Evolutionary conservation across 2,888 invertebrate species (phyloP).

Genomic region (Epinotia nisella): DNA sequence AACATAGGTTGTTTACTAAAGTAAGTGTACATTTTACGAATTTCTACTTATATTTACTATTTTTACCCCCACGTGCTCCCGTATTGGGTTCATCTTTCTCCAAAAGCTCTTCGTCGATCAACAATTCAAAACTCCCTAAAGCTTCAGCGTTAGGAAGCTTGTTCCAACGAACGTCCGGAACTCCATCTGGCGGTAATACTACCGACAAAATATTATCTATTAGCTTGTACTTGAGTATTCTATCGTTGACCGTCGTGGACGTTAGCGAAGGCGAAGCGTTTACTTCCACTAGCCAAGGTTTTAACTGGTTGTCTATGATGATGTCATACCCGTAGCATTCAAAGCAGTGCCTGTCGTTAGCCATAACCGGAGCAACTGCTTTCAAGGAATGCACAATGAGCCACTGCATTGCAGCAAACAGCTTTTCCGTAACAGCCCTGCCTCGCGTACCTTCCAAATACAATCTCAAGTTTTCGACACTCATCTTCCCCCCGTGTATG

Average conservation of each 20-base stretch:
- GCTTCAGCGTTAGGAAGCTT: conserved; percentile 90
- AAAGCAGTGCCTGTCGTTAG: conserved; percentile 96
- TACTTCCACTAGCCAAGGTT: conserved; percentile 98
- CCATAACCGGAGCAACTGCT: conserved; percentile 96
- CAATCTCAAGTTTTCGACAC: conserved; percentile 94
- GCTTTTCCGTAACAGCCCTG: conserved; percentile 92
- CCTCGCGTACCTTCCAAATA: conserved; percentile 96
- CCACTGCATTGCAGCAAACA: conserved; percentile 95
- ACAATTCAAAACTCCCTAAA: conserved; percentile 92
- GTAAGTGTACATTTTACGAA: background rate
- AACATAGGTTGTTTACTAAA: background rate
- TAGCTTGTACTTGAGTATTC: conserved; percentile 96
- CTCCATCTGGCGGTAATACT: conserved; percentile 93
- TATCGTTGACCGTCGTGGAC: conserved; percentile 96
- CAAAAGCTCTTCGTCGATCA: conserved; percentile 92
- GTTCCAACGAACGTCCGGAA: conserved; percentile 95
- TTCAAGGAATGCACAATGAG: conserved; percentile 96
- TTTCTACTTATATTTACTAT: conserved; percentile 54
- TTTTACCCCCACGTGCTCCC: conserved; percentile 57
- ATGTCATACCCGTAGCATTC: conserved; percentile 99
- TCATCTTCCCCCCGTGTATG: conserved; percentile 97
- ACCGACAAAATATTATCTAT: conserved; percentile 97
- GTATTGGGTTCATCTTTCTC: conserved; percentile 85
- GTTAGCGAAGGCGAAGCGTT: conserved; percentile 98
- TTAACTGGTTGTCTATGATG: conserved; percentile 96